These are phyloP conservation scores for Andrena bucephala DNA, from an alignment of 2,888 invertebrate species.

Conservation along the genomic window DNA sequence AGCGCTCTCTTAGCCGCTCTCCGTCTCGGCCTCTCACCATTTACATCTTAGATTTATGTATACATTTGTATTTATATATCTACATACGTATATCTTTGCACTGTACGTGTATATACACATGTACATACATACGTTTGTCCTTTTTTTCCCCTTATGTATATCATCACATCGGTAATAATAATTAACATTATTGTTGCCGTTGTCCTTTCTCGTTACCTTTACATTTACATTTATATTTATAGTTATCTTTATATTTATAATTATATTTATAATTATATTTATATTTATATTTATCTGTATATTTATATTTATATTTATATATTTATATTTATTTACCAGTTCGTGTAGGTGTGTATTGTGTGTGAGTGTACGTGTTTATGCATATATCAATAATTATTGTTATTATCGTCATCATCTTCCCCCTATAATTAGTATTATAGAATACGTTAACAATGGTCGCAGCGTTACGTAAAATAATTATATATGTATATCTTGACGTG, in stretches of 20 bases:
- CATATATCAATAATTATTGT: conserved; percentile 76
- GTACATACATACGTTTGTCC: conserved; percentile 58
- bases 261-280: conserved; percentile 64
- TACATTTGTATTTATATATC: conserved; percentile 67
- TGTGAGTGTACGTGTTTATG: conserved; percentile 60
- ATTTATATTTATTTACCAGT: conserved; percentile 50
- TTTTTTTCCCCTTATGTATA: conserved; percentile 54
- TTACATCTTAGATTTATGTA: conserved; percentile 44
- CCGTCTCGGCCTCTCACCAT: conserved; percentile 44
- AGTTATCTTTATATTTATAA: conserved; percentile 64
- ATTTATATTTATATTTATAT: conserved; percentile 54
- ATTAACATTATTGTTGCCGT: conserved; percentile 76
- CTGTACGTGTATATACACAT: conserved; percentile 59
- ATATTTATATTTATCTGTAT: conserved; percentile 70
- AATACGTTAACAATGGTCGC: conserved; percentile 87
- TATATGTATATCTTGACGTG: conserved; percentile 72
- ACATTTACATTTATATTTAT: conserved; percentile 58
- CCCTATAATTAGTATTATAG: conserved; percentile 84
- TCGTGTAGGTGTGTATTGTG: conserved; percentile 47
- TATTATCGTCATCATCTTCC: conserved; percentile 85
- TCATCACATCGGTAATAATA: conserved; percentile 59
- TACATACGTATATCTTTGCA: conserved; percentile 67
- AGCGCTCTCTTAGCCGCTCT: conserved; percentile 25
- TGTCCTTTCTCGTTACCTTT: conserved; percentile 55
- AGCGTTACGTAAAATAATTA: conserved; percentile 87